These are phyloP conservation scores for Lasioglossum baleicum DNA, from an alignment of 1,140 invertebrate species.

Conservation along the genomic window DNA sequence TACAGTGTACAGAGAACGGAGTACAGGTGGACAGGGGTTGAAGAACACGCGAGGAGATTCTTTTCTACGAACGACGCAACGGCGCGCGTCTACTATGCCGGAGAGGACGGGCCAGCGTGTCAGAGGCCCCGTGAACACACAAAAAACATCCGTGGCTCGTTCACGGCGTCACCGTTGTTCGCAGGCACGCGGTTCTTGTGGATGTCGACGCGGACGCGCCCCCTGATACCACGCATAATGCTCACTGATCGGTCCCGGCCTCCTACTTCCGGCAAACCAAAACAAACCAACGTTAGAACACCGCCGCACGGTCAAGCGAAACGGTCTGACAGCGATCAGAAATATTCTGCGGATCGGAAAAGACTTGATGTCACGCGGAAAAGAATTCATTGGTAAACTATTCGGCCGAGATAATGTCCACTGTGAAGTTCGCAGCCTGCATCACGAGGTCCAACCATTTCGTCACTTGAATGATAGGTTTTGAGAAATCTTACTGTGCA, in stretches of 20 bases:
- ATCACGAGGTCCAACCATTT: no score
- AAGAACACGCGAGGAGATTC: slow-evolving; percentile 30
- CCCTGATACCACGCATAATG: slow-evolving; percentile 66
- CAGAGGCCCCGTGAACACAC: slow-evolving; percentile 52
- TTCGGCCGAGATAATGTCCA: no score
- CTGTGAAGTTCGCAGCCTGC: no score
- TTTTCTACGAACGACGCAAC: slow-evolving; percentile 24
- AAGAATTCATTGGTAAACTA: no score
- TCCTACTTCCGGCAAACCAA: no score
- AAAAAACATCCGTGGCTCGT: slow-evolving; percentile 38
- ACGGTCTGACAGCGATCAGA: no score
- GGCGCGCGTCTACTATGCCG: slow-evolving; percentile 43
- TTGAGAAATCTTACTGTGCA: no score
- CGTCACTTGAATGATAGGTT: no score
- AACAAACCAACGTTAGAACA: no score
- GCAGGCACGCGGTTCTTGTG: slow-evolving; percentile 38
- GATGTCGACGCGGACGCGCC: slow-evolving; percentile 43
- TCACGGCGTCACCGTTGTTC: slow-evolving; percentile 44
- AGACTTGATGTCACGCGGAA: no score
- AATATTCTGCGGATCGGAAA: no score
- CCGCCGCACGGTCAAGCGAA: no score
- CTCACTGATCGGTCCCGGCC: neutral
- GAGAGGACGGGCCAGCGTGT: slow-evolving; percentile 49
- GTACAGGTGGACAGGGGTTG: neutral
- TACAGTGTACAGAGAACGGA: neutral